Evolutionary conservation across 2,797 vertebrate genomes (phyloP), one percentile per base, ranked within the genome.

Genomic region (Furcifer pardalis): DNA sequence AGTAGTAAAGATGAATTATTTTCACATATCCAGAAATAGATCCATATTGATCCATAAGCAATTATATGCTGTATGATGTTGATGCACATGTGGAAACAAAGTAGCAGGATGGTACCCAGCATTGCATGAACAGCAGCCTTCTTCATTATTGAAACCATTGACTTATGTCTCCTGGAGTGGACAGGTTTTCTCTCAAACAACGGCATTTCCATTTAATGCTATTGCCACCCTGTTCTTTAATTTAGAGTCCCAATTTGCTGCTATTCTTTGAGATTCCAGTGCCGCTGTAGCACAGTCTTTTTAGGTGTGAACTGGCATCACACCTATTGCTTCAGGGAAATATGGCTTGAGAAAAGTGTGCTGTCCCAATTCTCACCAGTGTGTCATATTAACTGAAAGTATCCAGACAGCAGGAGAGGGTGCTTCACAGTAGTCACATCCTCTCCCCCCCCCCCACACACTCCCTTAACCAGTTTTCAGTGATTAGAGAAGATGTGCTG

Each of bases 221-320:
- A 17, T 10, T 27, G 30, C 27, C 35, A 85, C 74, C 1, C 69
- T 35, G 35, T 49, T 30, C 12, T 68, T 30, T 76, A 1, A 35
- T 66, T 83, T 27, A 17, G 77, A 72, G 32, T 84, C 42, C 49
- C 35, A 37, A n/a, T 85, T 65, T 80, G 30, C 21, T 74, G 60
- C 25, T 79, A 40, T 65, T 49, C 32, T 62, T 52, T 65, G 7
- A 74, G 21, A 63, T 80, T 74, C 69, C 46, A 25, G 27, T 27
- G 40, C 56, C 46, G n/a, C 7, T 63, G 23, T 37, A 79, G 83
- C 68, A 79, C 44, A 63, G 19, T 15, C 32, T 9, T 79, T 78
- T 63, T 27, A 37, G 27, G 25, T 72, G 21, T 49, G 40, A 44
- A 78, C n/a, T 62, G 25, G 62, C 8, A 23, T 37, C 68, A 27